phyloP scores from a whole-genome alignment of 2,888 invertebrate genomes.

The Rotaria macrura region DNA sequence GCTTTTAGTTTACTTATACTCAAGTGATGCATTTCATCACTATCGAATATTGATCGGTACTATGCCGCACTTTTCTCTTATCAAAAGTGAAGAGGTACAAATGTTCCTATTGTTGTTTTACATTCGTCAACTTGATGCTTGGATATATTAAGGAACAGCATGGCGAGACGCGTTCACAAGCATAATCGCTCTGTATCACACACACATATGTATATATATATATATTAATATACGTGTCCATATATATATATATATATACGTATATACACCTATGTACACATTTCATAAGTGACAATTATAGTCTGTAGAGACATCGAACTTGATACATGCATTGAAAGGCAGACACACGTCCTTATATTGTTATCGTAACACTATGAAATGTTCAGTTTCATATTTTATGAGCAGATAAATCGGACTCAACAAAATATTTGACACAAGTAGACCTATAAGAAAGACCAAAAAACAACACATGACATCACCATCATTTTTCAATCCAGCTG shows the following conservation, averaged over 20 bases:
- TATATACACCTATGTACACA: background rate
- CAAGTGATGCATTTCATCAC: conserved; percentile 3
- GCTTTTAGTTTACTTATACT: background rate
- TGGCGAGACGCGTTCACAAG: background rate
- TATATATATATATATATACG: background rate
- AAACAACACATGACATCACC: background rate
- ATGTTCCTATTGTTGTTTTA: conserved; percentile 15
- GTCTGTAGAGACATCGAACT: background rate
- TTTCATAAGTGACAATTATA: background rate
- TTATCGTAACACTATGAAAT: background rate
- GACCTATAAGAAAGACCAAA: background rate
- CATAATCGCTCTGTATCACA: background rate
- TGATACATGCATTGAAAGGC: background rate
- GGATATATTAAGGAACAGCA: background rate
- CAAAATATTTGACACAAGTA: background rate
- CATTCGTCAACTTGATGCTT: background rate
- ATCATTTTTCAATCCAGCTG: background rate
- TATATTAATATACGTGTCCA: too few species aligned
- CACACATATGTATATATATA: background rate
- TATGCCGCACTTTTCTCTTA: conserved; percentile 3
- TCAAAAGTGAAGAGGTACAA: conserved; percentile 12
- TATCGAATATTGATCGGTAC: background rate
- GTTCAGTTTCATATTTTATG: background rate
- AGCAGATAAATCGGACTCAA: background rate
- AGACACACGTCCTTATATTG: background rate